Evolutionary conservation across 2,113 vertebrate genomes (phyloP), one percentile per base, ranked within the genome.

Genomic region (Hirundichthys speculiger): DNA sequence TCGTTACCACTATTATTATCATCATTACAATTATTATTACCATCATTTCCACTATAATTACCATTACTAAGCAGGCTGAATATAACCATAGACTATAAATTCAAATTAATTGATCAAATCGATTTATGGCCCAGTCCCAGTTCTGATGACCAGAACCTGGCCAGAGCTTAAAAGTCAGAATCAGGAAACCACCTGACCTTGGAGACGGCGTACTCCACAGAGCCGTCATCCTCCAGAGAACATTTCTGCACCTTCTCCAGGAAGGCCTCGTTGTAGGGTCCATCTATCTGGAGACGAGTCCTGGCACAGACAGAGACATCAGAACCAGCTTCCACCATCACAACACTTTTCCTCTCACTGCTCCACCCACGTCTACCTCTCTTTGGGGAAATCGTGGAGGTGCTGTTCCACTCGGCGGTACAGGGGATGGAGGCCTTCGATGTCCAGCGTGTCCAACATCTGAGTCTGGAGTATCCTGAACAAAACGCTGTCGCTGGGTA

Each of bases 381-480:
- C 94, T 72, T 96, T 95, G 1, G 97, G 96, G 81, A 94, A 98
- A 64, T 96, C 93, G 69, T 95, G 94, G 64, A 98, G 88, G 86
- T 99, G 94, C 50, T 93, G 94, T 69, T 98, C 95, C 38, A 99
- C 91, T 60, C 95, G 89, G 24, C 88, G 93, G 85, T 96, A 98
- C 77, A 99, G 86, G 25, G 96, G 97, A 69, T 95, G 93, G 70
- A 99, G 89, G 39, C 97, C 98, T 82, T 99, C 96, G 5, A 99
- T 96, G 86, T 99, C 96, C 88, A 98, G 84, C 76, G 89, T 93
- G 89, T 99, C 98, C 76, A 99, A 88, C 96, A 96, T 96, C 93
- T 99, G 98, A 69, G 94, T 94, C 85, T 96, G 95, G 56, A 97
- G 96, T 52, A 96, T 95, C 93, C 94, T 94, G 82, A 92, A 94